These are phyloP conservation scores for Tinamus major DNA, from an alignment of 2,797 vertebrate species.

Conservation along the genomic window DNA sequence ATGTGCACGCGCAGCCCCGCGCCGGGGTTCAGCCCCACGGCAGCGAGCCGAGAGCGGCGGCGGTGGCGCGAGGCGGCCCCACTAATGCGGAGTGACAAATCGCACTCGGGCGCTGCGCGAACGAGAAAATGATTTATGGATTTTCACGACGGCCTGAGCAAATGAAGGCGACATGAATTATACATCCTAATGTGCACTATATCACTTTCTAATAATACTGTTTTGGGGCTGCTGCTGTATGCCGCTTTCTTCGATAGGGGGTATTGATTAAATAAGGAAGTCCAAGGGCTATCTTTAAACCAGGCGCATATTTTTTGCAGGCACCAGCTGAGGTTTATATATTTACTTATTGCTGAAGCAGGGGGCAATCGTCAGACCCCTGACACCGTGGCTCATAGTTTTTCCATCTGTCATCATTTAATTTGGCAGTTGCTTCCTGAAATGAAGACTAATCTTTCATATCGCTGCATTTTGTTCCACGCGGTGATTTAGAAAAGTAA, in stretches of 20 bases:
- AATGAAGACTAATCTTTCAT: constrained; percentile 45
- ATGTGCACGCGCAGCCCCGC: too few relatives aligned
- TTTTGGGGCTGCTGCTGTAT: constrained; percentile 43
- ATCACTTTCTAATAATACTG: constrained; percentile 82
- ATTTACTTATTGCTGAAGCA: constrained; percentile 40
- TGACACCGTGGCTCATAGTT: constrained; percentile 41
- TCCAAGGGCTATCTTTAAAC: constrained; percentile 52
- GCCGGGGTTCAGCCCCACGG: too few relatives aligned
- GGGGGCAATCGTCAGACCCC: constrained; percentile 1
- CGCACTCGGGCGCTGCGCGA: constrained; percentile 78
- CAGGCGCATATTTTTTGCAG: neutral
- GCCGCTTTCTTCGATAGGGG: constrained; percentile 60
- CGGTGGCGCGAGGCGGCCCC: constrained; percentile 53
- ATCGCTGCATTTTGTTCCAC: constrained; percentile 11
- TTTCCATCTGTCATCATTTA: constrained; percentile 68
- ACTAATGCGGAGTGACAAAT: constrained; percentile 79
- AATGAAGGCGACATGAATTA: constrained; percentile 83
- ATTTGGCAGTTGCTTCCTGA: constrained; percentile 42
- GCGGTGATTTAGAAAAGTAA: constrained; percentile 50
- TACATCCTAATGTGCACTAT: constrained; percentile 78
- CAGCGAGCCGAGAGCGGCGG: neutral
- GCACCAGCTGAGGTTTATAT: constrained; percentile 27
- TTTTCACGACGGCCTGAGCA: constrained; percentile 77
- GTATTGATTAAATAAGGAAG: constrained; percentile 70
- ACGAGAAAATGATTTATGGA: constrained; percentile 84